Percentiles rank a stretch among this genome's conserved stretches.
Conservation (phyloP, 2,797 vertebrate genomes). For the Ctenopoma kingsleyae region DNA sequence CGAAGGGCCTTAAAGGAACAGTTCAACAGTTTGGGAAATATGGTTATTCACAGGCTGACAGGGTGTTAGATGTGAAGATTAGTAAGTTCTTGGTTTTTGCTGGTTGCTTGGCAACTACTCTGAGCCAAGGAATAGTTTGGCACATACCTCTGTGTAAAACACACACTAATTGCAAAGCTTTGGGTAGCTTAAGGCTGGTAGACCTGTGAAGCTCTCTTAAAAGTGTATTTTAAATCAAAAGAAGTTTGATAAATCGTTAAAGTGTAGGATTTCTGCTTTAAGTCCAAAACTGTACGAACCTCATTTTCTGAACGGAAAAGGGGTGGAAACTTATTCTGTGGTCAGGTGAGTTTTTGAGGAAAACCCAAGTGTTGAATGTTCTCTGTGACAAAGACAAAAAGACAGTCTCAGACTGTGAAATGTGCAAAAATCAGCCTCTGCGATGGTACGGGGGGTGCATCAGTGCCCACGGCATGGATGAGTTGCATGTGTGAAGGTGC, state of each 20-base stretch:
- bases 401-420: too few species aligned
- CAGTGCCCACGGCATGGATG: too few species aligned
- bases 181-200: background rate
- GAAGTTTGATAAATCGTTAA: background rate
- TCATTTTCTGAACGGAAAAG: too few species aligned
- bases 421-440: too few species aligned
- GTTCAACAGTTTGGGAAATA: background rate
- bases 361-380: too few species aligned
- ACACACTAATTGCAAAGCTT: background rate
- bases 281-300: background rate
- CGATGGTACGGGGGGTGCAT: too few species aligned
- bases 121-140: slow-evolving; percentile 5
- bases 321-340: too few species aligned
- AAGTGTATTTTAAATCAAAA: background rate
- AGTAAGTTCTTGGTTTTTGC: slow-evolving; percentile 1
- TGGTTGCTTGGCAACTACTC: slow-evolving; percentile 18
- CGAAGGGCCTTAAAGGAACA: background rate
- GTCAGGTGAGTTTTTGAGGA: too few species aligned
- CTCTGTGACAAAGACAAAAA: too few species aligned
- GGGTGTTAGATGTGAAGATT: slow-evolving; percentile 3
- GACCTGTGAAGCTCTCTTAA: background rate
- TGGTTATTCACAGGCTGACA: background rate
- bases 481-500: too few species aligned
- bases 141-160: background rate
- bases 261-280: background rate